Percentiles rank a stretch among this genome's conserved stretches.
Conservation (phyloP, 2,113 vertebrate species). For the Fukomys damarensis region DNA sequence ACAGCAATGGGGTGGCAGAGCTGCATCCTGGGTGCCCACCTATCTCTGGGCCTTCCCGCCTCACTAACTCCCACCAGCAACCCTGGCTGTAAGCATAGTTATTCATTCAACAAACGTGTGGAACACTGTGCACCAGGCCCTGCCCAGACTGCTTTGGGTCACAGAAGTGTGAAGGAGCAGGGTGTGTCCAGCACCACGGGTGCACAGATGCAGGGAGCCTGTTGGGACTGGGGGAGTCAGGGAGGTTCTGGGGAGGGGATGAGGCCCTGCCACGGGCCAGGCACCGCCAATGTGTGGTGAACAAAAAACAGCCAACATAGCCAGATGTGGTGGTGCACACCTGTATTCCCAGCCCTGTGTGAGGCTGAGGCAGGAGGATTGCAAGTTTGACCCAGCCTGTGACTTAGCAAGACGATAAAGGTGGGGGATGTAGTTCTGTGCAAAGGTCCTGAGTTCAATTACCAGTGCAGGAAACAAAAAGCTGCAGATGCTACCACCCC, state of each 20-base stretch:
- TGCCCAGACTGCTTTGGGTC: fast-evolving
- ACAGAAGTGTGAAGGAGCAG: fast-evolving
- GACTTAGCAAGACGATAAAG: background rate
- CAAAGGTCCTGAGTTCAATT: background rate
- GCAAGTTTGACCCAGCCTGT: background rate
- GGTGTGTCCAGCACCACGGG: background rate
- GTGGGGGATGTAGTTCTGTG: background rate
- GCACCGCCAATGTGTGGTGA: too few species aligned
- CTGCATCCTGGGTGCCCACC: background rate
- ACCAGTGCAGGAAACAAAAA: background rate
- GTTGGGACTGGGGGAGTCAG: background rate
- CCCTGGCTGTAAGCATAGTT: background rate
- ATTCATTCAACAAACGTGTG: background rate
- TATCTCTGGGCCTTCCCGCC: too few species aligned
- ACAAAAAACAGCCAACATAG: background rate
- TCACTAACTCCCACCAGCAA: background rate
- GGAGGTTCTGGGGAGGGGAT: background rate
- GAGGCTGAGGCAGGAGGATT: background rate
- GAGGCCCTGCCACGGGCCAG: background rate
- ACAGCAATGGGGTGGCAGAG: too few species aligned
- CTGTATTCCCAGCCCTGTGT: background rate
- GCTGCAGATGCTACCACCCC: fast-evolving
- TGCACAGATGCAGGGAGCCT: too few species aligned
- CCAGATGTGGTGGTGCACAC: background rate
- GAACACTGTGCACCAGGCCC: too few species aligned